phyloP scores from a whole-genome alignment of 2,888 invertebrate genomes.

The Nowickia ferox region DNA sequence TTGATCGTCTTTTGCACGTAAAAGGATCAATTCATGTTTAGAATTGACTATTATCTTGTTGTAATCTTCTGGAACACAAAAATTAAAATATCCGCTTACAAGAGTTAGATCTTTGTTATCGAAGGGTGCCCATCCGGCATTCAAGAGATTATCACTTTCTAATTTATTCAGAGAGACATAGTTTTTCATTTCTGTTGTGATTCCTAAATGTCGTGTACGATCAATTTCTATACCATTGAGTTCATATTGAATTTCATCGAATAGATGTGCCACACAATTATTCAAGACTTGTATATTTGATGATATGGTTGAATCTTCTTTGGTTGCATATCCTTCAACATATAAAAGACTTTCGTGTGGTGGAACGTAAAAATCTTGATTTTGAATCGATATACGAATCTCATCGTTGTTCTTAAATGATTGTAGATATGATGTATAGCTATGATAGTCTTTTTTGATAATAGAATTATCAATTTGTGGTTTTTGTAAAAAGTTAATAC shows the following conservation, averaged over 20 bases:
- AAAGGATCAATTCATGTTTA: slow-evolving; percentile 78
- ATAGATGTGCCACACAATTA: slow-evolving; percentile 75
- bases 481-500: slow-evolving; percentile 62
- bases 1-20: slow-evolving; percentile 52
- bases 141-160: slow-evolving; percentile 63
- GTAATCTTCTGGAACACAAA: slow-evolving; percentile 74
- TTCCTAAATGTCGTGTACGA: slow-evolving; percentile 76
- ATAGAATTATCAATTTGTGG: slow-evolving; percentile 73
- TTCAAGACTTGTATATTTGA: slow-evolving; percentile 44
- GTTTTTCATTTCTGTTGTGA: slow-evolving; percentile 78
- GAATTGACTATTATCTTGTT: slow-evolving; percentile 79
- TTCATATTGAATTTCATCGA: slow-evolving; percentile 78
- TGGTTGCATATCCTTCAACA: slow-evolving; percentile 72
- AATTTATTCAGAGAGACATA: slow-evolving; percentile 76
- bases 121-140: slow-evolving; percentile 68
- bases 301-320: slow-evolving; percentile 41
- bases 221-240: slow-evolving; percentile 70
- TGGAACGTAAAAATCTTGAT: slow-evolving; percentile 72
- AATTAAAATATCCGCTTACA: slow-evolving; percentile 73
- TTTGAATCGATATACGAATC: slow-evolving; percentile 71
- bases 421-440: slow-evolving; percentile 75
- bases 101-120: slow-evolving; percentile 57
- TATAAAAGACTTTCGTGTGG: slow-evolving; percentile 39
- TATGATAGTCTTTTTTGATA: slow-evolving; percentile 74
- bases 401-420: slow-evolving; percentile 75